Conservation (phyloP, 2,888 invertebrate genomes). For the Amaurobius ferox region DNA sequence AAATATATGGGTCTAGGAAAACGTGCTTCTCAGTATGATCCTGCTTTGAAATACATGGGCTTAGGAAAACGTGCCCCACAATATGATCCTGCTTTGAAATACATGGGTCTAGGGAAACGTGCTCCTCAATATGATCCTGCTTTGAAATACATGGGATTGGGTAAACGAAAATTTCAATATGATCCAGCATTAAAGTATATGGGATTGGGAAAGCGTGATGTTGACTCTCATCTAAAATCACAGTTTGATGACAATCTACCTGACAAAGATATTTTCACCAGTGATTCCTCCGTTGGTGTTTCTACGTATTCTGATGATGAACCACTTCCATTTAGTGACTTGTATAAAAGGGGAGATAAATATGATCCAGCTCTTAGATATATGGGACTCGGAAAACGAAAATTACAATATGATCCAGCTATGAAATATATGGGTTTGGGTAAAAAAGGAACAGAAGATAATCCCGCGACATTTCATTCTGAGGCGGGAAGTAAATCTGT, state of each 20-base stretch:
- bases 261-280: too few species aligned
- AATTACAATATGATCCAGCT: constrained; percentile 26
- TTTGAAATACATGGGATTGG: constrained; percentile 23
- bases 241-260: too few species aligned
- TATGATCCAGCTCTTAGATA: constrained; percentile 37
- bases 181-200: constrained; percentile 54
- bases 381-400: constrained; percentile 43
- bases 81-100: constrained; percentile 22
- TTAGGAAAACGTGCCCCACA: background rate
- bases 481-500: too few species aligned
- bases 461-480: too few species aligned
- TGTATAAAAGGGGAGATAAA: background rate
- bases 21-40: background rate
- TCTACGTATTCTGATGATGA: background rate
- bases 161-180: constrained; percentile 16
- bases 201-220: constrained; percentile 43
- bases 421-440: constrained; percentile 42
- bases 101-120: constrained; percentile 20
- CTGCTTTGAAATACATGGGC: constrained; percentile 19
- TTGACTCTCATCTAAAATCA: background rate
- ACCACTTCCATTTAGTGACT: background rate
- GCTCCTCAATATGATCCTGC: constrained; percentile 15
- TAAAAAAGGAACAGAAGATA: background rate
- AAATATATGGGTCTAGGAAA: constrained; percentile 54
- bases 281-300: too few species aligned